Percentiles rank a stretch among this genome's conserved stretches.
Conservation (phyloP, 2,797 vertebrate species). For the Sciaenops ocellatus region DNA sequence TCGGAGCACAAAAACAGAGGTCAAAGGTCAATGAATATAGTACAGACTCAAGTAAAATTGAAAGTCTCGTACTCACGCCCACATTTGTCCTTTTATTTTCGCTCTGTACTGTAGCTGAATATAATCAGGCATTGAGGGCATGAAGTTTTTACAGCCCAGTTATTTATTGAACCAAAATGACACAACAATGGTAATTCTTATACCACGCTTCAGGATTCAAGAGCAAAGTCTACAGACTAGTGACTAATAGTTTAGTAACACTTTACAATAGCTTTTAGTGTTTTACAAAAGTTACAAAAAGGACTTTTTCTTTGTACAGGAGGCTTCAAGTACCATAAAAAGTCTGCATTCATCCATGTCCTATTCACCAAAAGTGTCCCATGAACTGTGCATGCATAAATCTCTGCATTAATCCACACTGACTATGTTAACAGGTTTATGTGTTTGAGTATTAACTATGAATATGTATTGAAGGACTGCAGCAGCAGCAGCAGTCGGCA, state of each 20-base stretch:
- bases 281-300: slow-evolving; percentile 49
- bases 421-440: slow-evolving; percentile 35
- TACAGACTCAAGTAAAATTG: slow-evolving; percentile 1
- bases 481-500: slow-evolving; percentile 40
- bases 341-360: not conserved
- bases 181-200: slow-evolving; percentile 19
- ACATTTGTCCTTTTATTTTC: slow-evolving; percentile 35
- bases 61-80: slow-evolving; percentile 23
- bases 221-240: slow-evolving; percentile 74
- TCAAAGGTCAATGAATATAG: slow-evolving; percentile 48
- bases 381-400: slow-evolving; percentile 15
- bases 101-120: slow-evolving; percentile 15
- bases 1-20: slow-evolving; percentile 41
- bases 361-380: not conserved
- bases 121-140: slow-evolving; percentile 35
- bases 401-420: slow-evolving; percentile 20
- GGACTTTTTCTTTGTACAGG: not conserved
- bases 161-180: slow-evolving; percentile 79
- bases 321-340: too few relatives aligned
- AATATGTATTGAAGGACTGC: slow-evolving; percentile 52
- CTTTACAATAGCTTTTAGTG: slow-evolving; percentile 9
- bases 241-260: slow-evolving; percentile 25
- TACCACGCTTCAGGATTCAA: slow-evolving; percentile 10
- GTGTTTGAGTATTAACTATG: slow-evolving; percentile 36
- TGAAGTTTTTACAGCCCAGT: slow-evolving; percentile 53